Evolutionary conservation across 23 tunicate species (phyloP), one percentile per base, ranked within the genome.

Genomic region (Oikopleura vanhoeffeni): DNA sequence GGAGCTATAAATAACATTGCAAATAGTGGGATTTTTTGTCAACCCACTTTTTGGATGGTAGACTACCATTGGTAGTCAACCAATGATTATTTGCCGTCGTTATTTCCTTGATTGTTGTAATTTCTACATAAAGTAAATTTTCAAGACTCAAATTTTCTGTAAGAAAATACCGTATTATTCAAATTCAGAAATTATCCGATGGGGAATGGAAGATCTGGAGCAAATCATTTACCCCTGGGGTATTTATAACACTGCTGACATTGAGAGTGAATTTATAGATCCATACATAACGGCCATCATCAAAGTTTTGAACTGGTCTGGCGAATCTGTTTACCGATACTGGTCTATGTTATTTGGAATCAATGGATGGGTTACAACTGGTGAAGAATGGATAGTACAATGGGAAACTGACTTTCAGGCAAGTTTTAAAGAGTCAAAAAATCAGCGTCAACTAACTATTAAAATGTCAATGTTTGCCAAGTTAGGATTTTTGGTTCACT

Each of bases 321-420:
- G 79, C 27, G 79, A 71, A 30, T 24, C 3, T 33, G 32, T 38
- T 24, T 71, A 71, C 35, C 79, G 79, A 71, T 71, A 71, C 79
- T 71, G 79, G 79, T 33, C 27, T 2, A 71, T 71, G 79, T 38
- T 71, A 18, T 71, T 71, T 32, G 79, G 79, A 71, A 18, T 13
- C 38, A 71, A 71, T 30, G 79, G 79, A 24, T 71, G 79, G 79
- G 79, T 71, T 71, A 4, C 27, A 32, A 30, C 35, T 32, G 79
- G 79, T 18, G 3, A 71, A 71, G 79, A 4, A 28, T 71, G 79
- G 79, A 38, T 71, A 18, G 79, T 71, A 18, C 3, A 71, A 30
- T 71, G 79, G 79, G 79, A 71, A 30, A 71, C 79, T 2, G 79
- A 71, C 35, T 71, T 71, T 71, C 34, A 71, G 79, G 79, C 32